Percentiles rank a stretch among this genome's conserved stretches.
phyloP scores from a whole-genome alignment of 1,140 invertebrate species.

The Cryptotermes secundus region DNA sequence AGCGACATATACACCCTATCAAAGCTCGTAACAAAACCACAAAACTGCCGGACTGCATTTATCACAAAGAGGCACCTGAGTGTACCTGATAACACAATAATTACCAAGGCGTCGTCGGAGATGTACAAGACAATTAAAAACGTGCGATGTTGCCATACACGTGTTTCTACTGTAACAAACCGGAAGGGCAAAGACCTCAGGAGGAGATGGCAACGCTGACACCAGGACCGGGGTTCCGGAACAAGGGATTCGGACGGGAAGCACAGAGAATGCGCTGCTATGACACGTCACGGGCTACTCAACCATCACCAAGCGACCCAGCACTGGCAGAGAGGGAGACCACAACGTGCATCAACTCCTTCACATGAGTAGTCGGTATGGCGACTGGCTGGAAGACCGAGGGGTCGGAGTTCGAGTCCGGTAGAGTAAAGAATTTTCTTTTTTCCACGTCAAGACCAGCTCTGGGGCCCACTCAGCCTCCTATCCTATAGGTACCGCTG shows the following conservation, averaged over 20 bases:
- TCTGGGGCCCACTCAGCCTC: no score
- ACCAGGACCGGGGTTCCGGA: not conserved
- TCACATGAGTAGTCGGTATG: no score
- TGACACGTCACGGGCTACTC: not conserved
- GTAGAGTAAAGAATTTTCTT: no score
- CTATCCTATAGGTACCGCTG: no score
- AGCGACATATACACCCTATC: not conserved
- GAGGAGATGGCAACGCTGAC: not conserved
- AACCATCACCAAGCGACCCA: not conserved
- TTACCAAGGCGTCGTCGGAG: not conserved
- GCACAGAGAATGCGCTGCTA: not conserved
- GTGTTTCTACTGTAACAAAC: not conserved
- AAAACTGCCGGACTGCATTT: not conserved
- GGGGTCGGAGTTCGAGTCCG: no score
- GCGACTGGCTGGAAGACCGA: no score
- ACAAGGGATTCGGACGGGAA: not conserved
- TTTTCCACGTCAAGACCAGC: no score
- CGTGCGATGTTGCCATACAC: not conserved
- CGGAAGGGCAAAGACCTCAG: not conserved
- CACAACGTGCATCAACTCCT: no score
- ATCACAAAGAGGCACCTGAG: not conserved
- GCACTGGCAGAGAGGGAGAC: no score
- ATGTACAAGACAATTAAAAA: not conserved
- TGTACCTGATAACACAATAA: not conserved
- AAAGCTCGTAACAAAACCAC: not conserved